phyloP scores from a whole-genome alignment of 2,888 invertebrate genomes.

The Cyaniris semiargus region DNA sequence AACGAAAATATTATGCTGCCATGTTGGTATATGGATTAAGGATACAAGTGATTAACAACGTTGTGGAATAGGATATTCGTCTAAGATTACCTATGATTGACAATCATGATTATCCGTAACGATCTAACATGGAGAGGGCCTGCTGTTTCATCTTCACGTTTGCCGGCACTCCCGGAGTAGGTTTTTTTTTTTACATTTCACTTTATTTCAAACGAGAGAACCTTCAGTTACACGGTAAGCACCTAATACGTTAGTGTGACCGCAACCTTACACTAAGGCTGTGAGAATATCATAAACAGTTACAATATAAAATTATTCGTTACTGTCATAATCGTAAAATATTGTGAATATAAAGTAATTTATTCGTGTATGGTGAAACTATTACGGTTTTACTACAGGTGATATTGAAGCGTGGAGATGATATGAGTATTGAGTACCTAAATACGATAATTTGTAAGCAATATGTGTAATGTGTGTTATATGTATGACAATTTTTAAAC shows the following conservation, averaged over 20 bases:
- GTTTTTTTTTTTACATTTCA: too few species aligned
- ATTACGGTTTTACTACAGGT: slow-evolving; percentile 6
- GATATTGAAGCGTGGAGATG: neutral
- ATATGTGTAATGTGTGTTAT: too few species aligned
- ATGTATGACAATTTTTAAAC: neutral
- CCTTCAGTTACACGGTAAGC: too few species aligned
- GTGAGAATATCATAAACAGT: neutral
- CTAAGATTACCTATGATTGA: too few species aligned
- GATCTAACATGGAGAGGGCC: too few species aligned
- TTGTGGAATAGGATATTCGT: neutral
- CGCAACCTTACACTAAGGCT: neutral
- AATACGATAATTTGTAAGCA: neutral
- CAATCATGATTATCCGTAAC: too few species aligned
- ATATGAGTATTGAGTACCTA: too few species aligned
- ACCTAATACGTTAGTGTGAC: neutral
- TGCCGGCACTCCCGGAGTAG: too few species aligned
- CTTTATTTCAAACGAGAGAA: too few species aligned
- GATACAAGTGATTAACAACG: neutral
- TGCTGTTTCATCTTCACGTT: too few species aligned
- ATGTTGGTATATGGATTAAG: neutral
- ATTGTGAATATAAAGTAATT: slow-evolving; percentile 22
- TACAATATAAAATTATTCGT: slow-evolving; percentile 12
- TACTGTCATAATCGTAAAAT: slow-evolving; percentile 9
- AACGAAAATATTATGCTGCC: too few species aligned
- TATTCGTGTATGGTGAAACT: slow-evolving; percentile 17